Conservation (phyloP, 2,888 invertebrate species). For the Drosophila colorata region DNA sequence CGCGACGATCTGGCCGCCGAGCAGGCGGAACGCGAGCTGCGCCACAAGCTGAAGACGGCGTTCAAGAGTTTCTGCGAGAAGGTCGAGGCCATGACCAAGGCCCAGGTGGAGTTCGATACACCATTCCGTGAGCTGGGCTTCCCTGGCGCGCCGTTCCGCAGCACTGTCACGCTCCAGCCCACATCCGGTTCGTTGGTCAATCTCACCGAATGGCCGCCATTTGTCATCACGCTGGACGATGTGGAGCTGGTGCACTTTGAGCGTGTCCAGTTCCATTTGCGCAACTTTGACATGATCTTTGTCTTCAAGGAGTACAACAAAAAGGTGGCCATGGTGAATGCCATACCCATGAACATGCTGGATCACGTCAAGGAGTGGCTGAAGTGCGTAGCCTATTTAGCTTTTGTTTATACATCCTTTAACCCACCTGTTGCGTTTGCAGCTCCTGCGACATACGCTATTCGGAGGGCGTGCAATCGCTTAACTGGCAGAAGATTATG, state of each 20-base stretch:
- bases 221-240: constrained; percentile 98
- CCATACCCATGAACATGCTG: constrained; percentile 99
- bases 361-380: constrained; percentile 99
- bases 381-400: constrained; percentile 89
- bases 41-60: constrained; percentile 98
- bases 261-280: constrained; percentile 98
- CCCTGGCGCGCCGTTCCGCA: constrained; percentile 98
- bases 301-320: constrained; percentile 99
- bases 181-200: constrained; percentile 99
- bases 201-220: constrained; percentile 99
- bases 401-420: rapidly evolving
- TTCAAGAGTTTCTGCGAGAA: constrained; percentile 99
- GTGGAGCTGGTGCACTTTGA: constrained; percentile 99
- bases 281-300: constrained; percentile 99
- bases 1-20: constrained; percentile 99
- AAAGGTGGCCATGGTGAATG: constrained; percentile 98
- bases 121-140: constrained; percentile 99
- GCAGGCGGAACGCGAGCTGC: constrained; percentile 98
- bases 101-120: constrained; percentile 98
- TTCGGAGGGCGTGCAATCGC: constrained; percentile 98
- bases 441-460: constrained; percentile 98
- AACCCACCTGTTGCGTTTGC: constrained; percentile 37
- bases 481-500: constrained; percentile 99
- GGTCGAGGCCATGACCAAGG: constrained; percentile 97
- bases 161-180: constrained; percentile 97